These are phyloP conservation scores for Neopelma chrysocephalum DNA, from an alignment of 2,797 vertebrate genomes.

Conservation along the genomic window DNA sequence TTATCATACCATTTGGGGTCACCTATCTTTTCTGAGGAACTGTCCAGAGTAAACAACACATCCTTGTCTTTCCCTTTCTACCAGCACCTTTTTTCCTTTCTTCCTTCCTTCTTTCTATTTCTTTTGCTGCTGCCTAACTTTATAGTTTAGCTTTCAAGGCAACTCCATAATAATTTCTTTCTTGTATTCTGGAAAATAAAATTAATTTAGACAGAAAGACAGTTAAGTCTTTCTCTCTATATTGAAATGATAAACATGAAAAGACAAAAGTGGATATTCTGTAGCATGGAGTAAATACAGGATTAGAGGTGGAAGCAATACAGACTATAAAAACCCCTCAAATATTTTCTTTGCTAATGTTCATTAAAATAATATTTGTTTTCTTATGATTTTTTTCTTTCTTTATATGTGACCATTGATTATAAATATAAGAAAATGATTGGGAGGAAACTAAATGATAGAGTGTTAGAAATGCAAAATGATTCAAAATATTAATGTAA, in stretches of 20 bases:
- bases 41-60: background rate
- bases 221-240: background rate
- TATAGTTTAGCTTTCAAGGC: background rate
- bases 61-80: background rate
- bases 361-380: slow-evolving; percentile 11
- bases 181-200: background rate
- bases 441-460: slow-evolving; percentile 66
- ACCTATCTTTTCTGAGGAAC: background rate
- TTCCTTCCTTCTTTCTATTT: background rate
- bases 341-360: background rate
- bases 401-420: slow-evolving; percentile 35
- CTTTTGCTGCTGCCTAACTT: background rate
- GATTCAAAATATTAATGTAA: slow-evolving; percentile 85
- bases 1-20: background rate
- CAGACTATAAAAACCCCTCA: background rate
- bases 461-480: slow-evolving; percentile 78
- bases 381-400: background rate
- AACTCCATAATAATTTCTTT: background rate
- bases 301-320: background rate
- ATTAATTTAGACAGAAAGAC: background rate
- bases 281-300: slow-evolving; percentile 11
- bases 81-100: background rate
- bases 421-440: slow-evolving; percentile 57
- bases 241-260: background rate
- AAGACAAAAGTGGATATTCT: background rate